Evolutionary conservation across 2,888 invertebrate genomes (phyloP), one percentile per base, ranked within the genome.

Genomic region (Shargacucullia verbasci): DNA sequence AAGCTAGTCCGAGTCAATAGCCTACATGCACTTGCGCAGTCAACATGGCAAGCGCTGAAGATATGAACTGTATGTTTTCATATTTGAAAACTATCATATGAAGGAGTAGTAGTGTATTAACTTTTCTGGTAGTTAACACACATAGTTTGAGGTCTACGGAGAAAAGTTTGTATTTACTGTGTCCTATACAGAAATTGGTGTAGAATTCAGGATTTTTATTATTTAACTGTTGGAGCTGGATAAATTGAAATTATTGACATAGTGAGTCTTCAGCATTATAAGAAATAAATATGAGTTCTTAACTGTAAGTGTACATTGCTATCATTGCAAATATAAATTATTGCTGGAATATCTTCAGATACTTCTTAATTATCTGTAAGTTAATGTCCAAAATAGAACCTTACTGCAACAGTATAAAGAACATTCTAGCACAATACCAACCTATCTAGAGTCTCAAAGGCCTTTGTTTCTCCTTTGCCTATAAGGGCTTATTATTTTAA

Each of bases 51-150:
- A 77, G 82, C 78, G 79, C 86, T 57, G 79, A 84, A 59, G 77
- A 87, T 63, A 86, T 82, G 83, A 89, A 91, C 88, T 90, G 80
- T 89, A 81, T 88, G 88, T 90, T 92, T 88, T 88, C 89, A 66
- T 90, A 89, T 74, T 80, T 89, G 85, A 92, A 90, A 88, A 89
- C 87, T 64, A 85, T 90, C 82, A 85, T 89, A 83, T 90, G 69
- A 81, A 67, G 50, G 73, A 70, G 61, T 61, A 61, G 79, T 75
- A n/a, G n/a, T 78, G 61, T 76, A 69, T 70, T 78, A 65, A 74
- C 73, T 74, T 75, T 74, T 69, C 53, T 61, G 63, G 58, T 72
- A 65, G 50, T 45, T 47, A 48, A 15, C 58, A 44, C 55, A 73
- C 76, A 65, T 60, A 60, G 72, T 77, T 65, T 78, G 65, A 63